These are phyloP conservation scores for Propithecus deckenii DNA, from an alignment of 2,797 vertebrate genomes.

Conservation along the genomic window DNA sequence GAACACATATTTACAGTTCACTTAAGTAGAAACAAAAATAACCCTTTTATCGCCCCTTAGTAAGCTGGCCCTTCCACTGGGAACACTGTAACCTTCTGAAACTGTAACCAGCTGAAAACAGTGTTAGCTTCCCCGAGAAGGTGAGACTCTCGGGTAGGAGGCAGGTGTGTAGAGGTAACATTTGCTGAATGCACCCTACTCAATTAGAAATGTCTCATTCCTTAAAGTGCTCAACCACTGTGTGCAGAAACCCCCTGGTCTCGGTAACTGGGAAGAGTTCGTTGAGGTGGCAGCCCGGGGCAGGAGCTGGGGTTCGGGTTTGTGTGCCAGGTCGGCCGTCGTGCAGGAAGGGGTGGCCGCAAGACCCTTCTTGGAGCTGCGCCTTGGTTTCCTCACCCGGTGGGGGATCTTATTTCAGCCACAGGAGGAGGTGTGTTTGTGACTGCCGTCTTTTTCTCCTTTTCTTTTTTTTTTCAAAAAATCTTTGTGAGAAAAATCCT, in stretches of 20 bases:
- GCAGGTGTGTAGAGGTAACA: background rate
- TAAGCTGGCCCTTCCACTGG: background rate
- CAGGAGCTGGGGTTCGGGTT: no score
- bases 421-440: background rate
- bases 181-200: background rate
- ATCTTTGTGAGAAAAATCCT: constrained; percentile 21
- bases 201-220: background rate
- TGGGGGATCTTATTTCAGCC: background rate
- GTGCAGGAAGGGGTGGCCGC: fast-evolving
- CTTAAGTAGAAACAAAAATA: background rate
- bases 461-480: background rate
- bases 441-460: background rate
- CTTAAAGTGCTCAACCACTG: no score
- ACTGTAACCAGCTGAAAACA: background rate
- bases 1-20: background rate
- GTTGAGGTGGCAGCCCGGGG: background rate
- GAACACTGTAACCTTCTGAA: background rate
- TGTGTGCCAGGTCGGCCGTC: no score
- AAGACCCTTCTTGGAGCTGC: background rate
- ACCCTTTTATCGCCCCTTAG: background rate
- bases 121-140: background rate
- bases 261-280: fast-evolving
- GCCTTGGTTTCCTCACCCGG: background rate
- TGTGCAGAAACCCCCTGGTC: background rate
- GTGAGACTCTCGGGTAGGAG: background rate